Evolutionary conservation across 1,140 invertebrate species (phyloP), one percentile per base, ranked within the genome.

Genomic region (Drosophila triauraria): DNA sequence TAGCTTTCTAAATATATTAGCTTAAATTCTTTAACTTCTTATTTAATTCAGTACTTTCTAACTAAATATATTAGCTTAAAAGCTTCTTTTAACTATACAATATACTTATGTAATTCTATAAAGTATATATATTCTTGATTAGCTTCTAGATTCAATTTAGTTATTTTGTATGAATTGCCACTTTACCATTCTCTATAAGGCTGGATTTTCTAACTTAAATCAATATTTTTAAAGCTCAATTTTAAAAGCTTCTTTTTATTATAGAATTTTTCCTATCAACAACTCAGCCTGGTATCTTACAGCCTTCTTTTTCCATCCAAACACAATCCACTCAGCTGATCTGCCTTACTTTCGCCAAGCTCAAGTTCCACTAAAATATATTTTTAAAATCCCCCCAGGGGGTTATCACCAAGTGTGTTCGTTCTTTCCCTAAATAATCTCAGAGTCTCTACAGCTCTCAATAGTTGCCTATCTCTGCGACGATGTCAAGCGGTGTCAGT

Each of bases 331-430:
- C 68, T 60, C 70, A 74, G 70, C 70, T 72, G 67, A 25, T 46
- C 53, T 40, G 8, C 0, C 32, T 20, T 27, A 32, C 59, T 46
- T 75, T 46, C 38, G 32, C 35, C n/a, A n/a, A 43, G 20, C 43
- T 30, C 15, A 56, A 38, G 17, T 12, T 72, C 44, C 54, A 72
- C 53, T 17, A 43, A 40, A 71, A 51, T 35, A 30, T 13, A 44
- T 40, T 25, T 38, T 17, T 43, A 23, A 32, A 38, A 46, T 54
- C 54, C 20, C 25, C 38, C 48, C 38, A 38, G 84, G 71, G 84
- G 83, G 83, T 87, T 87, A 87, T 87, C 83, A 50, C 42, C 71
- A 57, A 70, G 54, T 23, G 38, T 43, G 23, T 59, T n/a, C 17
- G 35, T 56, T 40, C 17, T 20, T 40, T 59, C 42, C 17, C 47